Conservation (phyloP, 2,797 vertebrate genomes). For the Melanogrammus aeglefinus region DNA sequence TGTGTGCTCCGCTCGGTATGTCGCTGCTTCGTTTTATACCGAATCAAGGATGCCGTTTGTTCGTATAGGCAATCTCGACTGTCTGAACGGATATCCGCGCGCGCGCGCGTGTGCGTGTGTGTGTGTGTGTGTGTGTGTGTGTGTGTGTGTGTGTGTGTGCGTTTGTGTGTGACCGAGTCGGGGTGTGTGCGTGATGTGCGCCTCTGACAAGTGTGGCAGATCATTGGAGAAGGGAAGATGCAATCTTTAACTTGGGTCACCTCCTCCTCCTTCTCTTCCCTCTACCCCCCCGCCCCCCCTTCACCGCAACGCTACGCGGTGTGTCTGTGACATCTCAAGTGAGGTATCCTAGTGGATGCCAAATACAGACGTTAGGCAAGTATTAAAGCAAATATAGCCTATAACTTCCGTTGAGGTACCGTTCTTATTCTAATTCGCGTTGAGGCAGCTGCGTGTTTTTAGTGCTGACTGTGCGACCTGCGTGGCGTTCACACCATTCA, state of each 20-base stretch:
- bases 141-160: not conserved
- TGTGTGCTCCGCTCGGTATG: not conserved
- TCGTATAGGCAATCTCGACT: not conserved
- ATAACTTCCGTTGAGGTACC: not conserved
- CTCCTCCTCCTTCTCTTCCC: not conserved
- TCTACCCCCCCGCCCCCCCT: too few species aligned
- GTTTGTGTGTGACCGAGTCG: not conserved
- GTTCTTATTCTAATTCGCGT: too few species aligned
- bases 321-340: conserved; percentile 2
- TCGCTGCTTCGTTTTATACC: not conserved
- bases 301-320: not conserved
- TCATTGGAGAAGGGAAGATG: not conserved
- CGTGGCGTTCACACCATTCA: not conserved
- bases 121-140: not conserved
- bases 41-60: not conserved
- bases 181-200: not conserved
- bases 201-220: not conserved
- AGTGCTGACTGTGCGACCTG: not conserved
- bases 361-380: not conserved
- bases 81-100: not conserved
- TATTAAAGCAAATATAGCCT: conserved; percentile 32
- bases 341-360: not conserved
- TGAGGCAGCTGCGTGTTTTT: not conserved
- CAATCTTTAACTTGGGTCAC: not conserved
- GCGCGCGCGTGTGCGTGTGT: not conserved